Percentiles rank a stretch among this genome's conserved stretches.
Evolutionary conservation across 2,888 invertebrate genomes (phyloP).

Genomic region (Pseudococcus viburni): DNA sequence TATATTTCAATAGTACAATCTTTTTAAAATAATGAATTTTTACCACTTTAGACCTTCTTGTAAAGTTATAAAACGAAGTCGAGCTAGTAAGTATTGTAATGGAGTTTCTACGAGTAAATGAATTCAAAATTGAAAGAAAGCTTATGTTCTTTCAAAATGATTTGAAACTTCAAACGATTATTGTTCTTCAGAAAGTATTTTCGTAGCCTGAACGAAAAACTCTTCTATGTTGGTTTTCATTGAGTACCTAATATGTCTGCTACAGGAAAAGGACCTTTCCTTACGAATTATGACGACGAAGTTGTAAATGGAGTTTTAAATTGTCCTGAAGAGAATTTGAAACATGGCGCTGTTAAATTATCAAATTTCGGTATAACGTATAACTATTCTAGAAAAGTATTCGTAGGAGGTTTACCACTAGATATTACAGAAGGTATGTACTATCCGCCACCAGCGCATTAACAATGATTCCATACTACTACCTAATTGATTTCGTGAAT

Average conservation of each 20-base stretch:
- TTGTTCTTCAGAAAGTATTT: not conserved
- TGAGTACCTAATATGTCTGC: not conserved
- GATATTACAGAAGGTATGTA: slow-evolving; percentile 62
- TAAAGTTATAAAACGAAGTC: slow-evolving; percentile 64
- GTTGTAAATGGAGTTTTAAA: slow-evolving; percentile 13
- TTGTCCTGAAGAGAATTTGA: slow-evolving; percentile 17
- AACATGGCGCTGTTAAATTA: slow-evolving; percentile 49
- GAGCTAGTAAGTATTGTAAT: slow-evolving; percentile 41
- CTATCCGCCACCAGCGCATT: not conserved
- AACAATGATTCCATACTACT: not conserved
- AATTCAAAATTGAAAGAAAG: not conserved
- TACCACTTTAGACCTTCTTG: slow-evolving; percentile 64
- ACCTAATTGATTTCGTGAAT: not conserved
- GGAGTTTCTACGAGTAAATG: not conserved
- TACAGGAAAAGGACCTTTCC: slow-evolving; percentile 58
- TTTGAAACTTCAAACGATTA: not conserved
- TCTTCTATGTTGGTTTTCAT: not conserved
- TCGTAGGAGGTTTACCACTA: slow-evolving; percentile 62
- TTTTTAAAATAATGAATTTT: slow-evolving; percentile 55
- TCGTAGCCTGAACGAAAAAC: not conserved
- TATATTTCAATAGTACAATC: not conserved
- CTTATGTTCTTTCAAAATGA: not conserved
- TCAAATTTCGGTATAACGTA: slow-evolving; percentile 22
- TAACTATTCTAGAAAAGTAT: slow-evolving; percentile 61
- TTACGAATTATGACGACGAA: slow-evolving; percentile 36